A percentile compares a stretch with the other conserved stretches of the same genome.
Conservation (phyloP, 23 tunicate genomes). For the Trididemnum clinides region DNA sequence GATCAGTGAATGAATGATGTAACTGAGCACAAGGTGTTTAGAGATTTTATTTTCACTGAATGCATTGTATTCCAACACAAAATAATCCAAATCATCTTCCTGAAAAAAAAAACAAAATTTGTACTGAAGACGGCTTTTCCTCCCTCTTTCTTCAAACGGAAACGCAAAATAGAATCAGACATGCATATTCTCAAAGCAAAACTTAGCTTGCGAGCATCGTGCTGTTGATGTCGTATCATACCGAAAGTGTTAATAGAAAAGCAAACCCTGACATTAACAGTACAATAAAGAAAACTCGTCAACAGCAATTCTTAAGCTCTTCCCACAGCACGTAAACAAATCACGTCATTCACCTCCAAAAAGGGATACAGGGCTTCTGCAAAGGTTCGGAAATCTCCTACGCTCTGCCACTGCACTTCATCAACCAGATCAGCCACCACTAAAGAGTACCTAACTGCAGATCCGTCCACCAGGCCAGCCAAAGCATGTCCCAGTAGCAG, state of each 20-base stretch:
- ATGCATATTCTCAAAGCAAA: too few species aligned
- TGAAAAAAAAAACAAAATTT: not conserved
- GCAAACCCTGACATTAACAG: too few species aligned
- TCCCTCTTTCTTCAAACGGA: too few species aligned
- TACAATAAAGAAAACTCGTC: too few species aligned
- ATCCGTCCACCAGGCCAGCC: slow-evolving; percentile 72
- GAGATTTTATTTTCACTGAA: slow-evolving; percentile 92
- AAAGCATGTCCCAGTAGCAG: slow-evolving; percentile 48
- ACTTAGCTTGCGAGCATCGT: too few species aligned
- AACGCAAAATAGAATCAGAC: too few species aligned
- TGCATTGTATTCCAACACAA: slow-evolving; percentile 76
- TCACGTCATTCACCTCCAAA: slow-evolving; percentile 30
- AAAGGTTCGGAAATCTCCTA: slow-evolving; percentile 60
- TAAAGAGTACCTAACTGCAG: slow-evolving; percentile 66
- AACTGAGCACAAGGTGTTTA: slow-evolving; percentile 64
- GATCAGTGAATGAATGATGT: slow-evolving; percentile 55
- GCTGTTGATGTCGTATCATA: too few species aligned
- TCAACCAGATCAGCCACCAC: slow-evolving; percentile 77
- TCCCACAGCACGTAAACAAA: too few species aligned
- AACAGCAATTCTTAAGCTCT: too few species aligned
- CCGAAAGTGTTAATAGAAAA: too few species aligned
- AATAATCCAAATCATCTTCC: slow-evolving; percentile 85
- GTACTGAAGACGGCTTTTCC: not conserved
- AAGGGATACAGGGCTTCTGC: slow-evolving; percentile 70
- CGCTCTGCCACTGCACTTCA: slow-evolving; percentile 63